phyloP scores from a whole-genome alignment of 2,113 vertebrate genomes.

The Cyprinus carpio region DNA sequence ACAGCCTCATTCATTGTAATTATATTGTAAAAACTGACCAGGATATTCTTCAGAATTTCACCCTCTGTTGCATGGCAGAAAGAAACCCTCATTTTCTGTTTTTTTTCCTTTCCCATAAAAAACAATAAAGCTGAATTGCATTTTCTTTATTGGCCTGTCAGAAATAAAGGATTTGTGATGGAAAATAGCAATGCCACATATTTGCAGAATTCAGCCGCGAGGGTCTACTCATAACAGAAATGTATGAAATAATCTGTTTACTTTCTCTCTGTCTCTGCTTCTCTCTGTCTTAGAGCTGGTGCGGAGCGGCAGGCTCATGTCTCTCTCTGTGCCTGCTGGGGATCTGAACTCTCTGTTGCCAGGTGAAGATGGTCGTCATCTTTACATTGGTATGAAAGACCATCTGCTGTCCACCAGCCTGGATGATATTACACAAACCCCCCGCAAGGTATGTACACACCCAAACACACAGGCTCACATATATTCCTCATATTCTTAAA shows the following conservation, averaged over 20 bases:
- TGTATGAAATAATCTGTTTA: neutral
- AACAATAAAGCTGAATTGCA: constrained; percentile 11
- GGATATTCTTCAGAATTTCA: neutral
- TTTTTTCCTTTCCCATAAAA: neutral
- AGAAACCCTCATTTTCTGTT: neutral
- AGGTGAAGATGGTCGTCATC: constrained; percentile 72
- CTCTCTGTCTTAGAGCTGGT: constrained; percentile 69
- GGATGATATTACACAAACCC: constrained; percentile 78
- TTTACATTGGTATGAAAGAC: constrained; percentile 81
- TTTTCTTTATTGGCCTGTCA: constrained; percentile 40
- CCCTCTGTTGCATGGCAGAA: neutral
- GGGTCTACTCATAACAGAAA: neutral
- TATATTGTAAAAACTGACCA: neutral
- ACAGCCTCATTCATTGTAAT: neutral
- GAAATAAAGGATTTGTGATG: neutral
- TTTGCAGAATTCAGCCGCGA: neutral
- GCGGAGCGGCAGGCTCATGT: constrained; percentile 74
- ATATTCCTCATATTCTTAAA: constrained; percentile 16
- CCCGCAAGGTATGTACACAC: constrained; percentile 69
- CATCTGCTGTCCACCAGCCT: constrained; percentile 76
- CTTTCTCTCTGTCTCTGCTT: neutral
- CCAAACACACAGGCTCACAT: constrained; percentile 13
- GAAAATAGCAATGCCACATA: neutral
- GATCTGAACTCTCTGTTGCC: constrained; percentile 76
- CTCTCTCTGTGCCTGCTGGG: constrained; percentile 71